phyloP scores from a whole-genome alignment of 53 echinoderm and acorn worm species.

The Temnopleurus reevesii region DNA sequence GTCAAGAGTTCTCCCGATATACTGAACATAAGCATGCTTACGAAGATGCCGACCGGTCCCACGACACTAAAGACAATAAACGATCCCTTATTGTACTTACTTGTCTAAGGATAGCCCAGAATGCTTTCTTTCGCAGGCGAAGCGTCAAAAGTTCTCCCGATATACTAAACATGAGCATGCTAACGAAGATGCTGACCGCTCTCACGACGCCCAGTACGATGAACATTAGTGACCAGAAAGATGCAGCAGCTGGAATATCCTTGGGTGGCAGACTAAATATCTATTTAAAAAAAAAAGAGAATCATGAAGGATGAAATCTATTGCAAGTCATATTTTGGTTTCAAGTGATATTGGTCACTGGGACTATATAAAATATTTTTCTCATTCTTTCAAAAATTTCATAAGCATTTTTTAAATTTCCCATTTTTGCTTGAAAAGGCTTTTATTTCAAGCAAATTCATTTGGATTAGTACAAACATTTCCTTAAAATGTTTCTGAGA shows the following conservation, averaged over 20 bases:
- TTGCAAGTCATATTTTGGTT: no score
- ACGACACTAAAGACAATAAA: constrained; percentile 60
- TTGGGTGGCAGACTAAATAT: constrained; percentile 41
- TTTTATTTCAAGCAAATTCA: no score
- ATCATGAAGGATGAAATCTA: constrained; percentile 5
- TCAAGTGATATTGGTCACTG: no score
- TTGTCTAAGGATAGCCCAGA: constrained; percentile 51
- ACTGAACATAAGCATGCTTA: constrained; percentile 59
- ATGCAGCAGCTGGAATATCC: constrained; percentile 39
- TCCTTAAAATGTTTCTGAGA: no score
- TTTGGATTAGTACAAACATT: no score
- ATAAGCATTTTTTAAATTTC: no score
- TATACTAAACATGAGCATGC: constrained; percentile 33
- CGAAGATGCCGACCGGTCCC: constrained; percentile 45
- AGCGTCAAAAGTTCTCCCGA: constrained; percentile 61
- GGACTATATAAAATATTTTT: no score
- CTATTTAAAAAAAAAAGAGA: no score
- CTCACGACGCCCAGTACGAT: constrained; percentile 50
- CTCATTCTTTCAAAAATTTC: no score
- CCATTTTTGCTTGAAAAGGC: no score
- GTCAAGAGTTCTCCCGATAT: constrained; percentile 62
- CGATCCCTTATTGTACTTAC: no score
- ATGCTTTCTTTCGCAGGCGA: constrained; percentile 53
- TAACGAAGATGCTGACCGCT: constrained; percentile 36
- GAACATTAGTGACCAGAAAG: constrained; percentile 61